These are phyloP conservation scores for Pristionchus japonicus DNA, from an alignment of 2,888 invertebrate species.

Conservation along the genomic window DNA sequence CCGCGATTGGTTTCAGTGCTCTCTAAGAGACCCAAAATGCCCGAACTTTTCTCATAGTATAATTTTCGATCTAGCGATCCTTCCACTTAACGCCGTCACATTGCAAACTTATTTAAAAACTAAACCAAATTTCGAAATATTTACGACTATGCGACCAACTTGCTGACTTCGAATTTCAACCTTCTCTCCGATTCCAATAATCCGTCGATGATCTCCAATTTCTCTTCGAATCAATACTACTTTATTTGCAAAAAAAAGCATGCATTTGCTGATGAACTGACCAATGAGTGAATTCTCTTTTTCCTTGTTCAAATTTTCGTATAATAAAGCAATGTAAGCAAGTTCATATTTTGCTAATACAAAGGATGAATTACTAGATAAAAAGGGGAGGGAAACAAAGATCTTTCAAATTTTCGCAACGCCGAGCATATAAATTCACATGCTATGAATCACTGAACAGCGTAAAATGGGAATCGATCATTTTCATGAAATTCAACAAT, in stretches of 20 bases:
- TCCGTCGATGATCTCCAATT: neutral
- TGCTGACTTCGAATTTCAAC: too few species aligned
- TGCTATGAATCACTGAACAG: neutral
- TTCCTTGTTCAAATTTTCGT: too few species aligned
- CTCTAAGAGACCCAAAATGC: neutral
- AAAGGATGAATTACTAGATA: too few species aligned
- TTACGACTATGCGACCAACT: too few species aligned
- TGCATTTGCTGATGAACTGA: neutral
- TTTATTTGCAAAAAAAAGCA: neutral
- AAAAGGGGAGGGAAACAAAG: too few species aligned
- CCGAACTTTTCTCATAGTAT: neutral
- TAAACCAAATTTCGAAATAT: too few species aligned
- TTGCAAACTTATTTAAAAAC: too few species aligned
- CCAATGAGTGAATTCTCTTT: neutral
- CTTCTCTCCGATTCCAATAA: neutral
- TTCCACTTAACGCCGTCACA: too few species aligned
- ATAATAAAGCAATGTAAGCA: neutral
- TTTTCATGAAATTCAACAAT: neutral
- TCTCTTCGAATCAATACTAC: neutral
- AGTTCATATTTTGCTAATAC: neutral
- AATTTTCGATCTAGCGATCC: too few species aligned
- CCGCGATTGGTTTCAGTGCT: neutral
- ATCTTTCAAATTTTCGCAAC: too few species aligned
- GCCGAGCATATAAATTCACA: too few species aligned
- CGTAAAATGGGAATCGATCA: neutral